Conservation (phyloP, 2,797 vertebrate genomes). For the Leptodactylus fallax region DNA sequence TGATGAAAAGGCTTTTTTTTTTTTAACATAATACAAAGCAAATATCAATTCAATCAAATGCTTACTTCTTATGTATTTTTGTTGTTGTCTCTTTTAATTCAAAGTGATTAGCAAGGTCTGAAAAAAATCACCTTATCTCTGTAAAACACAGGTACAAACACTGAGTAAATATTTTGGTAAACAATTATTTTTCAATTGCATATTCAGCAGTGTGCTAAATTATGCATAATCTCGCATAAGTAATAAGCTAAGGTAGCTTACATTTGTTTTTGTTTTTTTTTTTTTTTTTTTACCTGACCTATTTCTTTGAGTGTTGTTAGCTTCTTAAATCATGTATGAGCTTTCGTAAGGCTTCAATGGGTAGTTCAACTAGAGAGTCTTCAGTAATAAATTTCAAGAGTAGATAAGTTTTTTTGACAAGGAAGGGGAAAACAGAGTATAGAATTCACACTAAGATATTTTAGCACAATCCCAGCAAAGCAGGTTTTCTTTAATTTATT, state of each 20-base stretch:
- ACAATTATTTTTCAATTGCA: constrained; percentile 85
- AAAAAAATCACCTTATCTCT: constrained; percentile 83
- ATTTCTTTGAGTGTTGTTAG: constrained; percentile 88
- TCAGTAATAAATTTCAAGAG: constrained; percentile 84
- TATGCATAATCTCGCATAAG: constrained; percentile 89
- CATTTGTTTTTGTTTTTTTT: constrained; percentile 76
- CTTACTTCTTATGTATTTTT: constrained; percentile 68
- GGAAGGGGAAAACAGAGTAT: constrained; percentile 81
- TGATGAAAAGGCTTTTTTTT: constrained; percentile 39
- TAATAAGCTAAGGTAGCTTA: constrained; percentile 87
- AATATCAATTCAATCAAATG: constrained; percentile 87
- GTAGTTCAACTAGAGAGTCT: constrained; percentile 83
- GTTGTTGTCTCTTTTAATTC: constrained; percentile 73
- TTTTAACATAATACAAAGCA: constrained; percentile 71
- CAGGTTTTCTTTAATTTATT: constrained; percentile 84
- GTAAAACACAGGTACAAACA: constrained; percentile 82
- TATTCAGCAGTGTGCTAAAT: constrained; percentile 88
- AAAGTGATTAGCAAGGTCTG: constrained; percentile 81
- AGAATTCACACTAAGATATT: constrained; percentile 84
- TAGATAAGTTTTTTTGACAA: constrained; percentile 85
- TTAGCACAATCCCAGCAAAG: constrained; percentile 83
- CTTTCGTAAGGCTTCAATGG: constrained; percentile 86
- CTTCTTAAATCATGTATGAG: constrained; percentile 88
- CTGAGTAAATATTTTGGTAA: constrained; percentile 88
- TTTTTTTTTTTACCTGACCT: constrained; percentile 82